Evolutionary conservation across 2,113 vertebrate species (phyloP).

Genomic region (Sander lucioperca): DNA sequence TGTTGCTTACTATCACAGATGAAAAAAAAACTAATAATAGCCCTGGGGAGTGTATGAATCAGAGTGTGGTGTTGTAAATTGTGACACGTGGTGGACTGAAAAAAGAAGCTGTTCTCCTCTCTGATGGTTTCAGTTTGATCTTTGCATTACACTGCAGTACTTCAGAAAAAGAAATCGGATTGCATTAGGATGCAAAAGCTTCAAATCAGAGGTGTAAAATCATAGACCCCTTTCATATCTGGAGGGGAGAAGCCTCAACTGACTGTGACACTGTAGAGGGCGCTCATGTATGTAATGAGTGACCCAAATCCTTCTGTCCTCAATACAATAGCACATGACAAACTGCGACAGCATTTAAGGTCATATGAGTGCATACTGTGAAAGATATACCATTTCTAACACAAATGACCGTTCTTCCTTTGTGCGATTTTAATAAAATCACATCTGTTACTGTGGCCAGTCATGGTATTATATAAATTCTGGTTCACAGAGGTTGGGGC

Average conservation of each 20-base stretch:
- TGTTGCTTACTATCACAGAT: conserved; percentile 35
- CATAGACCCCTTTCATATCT: conserved; percentile 1
- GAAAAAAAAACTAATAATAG: conserved; percentile 4
- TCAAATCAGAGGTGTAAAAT: conserved; percentile 37
- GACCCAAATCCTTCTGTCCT: conserved; percentile 52
- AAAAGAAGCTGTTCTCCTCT: conserved; percentile 9
- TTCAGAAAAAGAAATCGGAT: conserved; percentile 13
- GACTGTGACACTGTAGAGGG: conserved; percentile 12
- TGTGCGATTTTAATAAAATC: conserved; percentile 56
- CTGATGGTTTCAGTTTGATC: conserved; percentile 29
- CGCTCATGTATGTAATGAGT: conserved; percentile 28
- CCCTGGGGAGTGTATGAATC: not conserved
- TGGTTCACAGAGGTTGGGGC: conserved; percentile 51
- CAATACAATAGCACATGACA: conserved; percentile 32
- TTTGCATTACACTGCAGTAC: conserved; percentile 25
- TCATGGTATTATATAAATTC: conserved; percentile 59
- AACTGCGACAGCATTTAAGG: conserved; percentile 23
- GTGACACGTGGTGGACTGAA: not conserved
- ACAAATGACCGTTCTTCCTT: conserved; percentile 17
- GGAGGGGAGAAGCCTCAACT: conserved; percentile 5
- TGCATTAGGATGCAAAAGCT: conserved; percentile 1
- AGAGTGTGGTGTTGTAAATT: conserved; percentile 36
- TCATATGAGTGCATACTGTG: not conserved
- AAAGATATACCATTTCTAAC: not conserved
- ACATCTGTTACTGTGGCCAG: conserved; percentile 67